Evolutionary conservation across 2,888 invertebrate species (phyloP).

Genomic region (Ennomos quercinarius): DNA sequence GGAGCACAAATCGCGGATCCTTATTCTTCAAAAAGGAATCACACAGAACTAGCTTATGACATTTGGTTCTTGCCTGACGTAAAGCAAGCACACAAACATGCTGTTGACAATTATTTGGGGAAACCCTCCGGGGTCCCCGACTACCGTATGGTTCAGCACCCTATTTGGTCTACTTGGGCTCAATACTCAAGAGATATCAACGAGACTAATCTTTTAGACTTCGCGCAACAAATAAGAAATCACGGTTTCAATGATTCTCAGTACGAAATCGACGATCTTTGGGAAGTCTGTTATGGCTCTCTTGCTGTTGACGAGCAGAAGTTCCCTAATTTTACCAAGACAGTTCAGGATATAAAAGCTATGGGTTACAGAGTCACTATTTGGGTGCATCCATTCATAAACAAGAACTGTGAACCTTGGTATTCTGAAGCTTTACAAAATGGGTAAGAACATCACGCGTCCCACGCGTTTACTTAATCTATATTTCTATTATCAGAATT

Average conservation of each 20-base stretch:
- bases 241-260: slow-evolving; percentile 90
- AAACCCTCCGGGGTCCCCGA: slow-evolving; percentile 88
- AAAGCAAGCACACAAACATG: slow-evolving; percentile 87
- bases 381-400: slow-evolving; percentile 96
- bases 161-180: slow-evolving; percentile 96
- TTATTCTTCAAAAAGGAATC: slow-evolving; percentile 72
- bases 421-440: slow-evolving; percentile 84
- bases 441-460: slow-evolving; percentile 66
- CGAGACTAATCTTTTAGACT: slow-evolving; percentile 86
- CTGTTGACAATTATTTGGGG: slow-evolving; percentile 86
- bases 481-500: no score
- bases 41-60: slow-evolving; percentile 83
- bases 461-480: no score
- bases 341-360: slow-evolving; percentile 86
- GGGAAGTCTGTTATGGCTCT: slow-evolving; percentile 95
- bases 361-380: slow-evolving; percentile 91
- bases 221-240: slow-evolving; percentile 87
- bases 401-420: slow-evolving; percentile 87
- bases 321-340: slow-evolving; percentile 88
- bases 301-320: slow-evolving; percentile 88
- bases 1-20: slow-evolving; percentile 83
- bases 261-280: slow-evolving; percentile 94
- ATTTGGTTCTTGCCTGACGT: slow-evolving; percentile 86
- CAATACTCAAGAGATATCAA: slow-evolving; percentile 88
- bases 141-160: slow-evolving; percentile 89